These are phyloP conservation scores for Bembecia ichneumoniformis DNA, from an alignment of 2,888 invertebrate species.

Conservation along the genomic window DNA sequence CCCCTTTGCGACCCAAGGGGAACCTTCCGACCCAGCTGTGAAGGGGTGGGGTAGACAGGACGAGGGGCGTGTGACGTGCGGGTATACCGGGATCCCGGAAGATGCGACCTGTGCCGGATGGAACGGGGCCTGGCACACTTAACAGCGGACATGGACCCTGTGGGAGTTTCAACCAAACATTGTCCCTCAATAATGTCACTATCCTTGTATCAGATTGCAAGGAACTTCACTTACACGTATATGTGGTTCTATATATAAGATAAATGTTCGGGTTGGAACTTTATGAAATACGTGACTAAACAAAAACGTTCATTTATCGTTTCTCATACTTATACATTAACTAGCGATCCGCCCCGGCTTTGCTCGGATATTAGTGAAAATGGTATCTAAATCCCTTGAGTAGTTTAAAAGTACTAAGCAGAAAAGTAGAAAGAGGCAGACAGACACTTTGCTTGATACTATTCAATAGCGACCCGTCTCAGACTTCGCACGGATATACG, in stretches of 20 bases:
- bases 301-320: no score
- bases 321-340: no score
- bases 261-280: background rate
- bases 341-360: no score
- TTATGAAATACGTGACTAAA: background rate
- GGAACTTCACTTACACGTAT: background rate
- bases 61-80: conserved; percentile 10
- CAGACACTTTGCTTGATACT: no score
- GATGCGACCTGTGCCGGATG: conserved; percentile 42
- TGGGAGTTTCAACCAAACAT: background rate
- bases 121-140: conserved; percentile 17
- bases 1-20: conserved; percentile 57
- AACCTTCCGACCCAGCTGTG: conserved; percentile 51
- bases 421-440: no score
- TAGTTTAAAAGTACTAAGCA: no score
- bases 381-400: no score
- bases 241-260: background rate
- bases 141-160: background rate
- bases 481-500: no score
- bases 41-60: conserved; percentile 26
- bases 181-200: no score
- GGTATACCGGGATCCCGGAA: conserved; percentile 27
- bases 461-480: no score
- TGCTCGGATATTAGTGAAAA: no score
- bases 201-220: background rate